A percentile compares a stretch with the other conserved stretches of the same genome.
phyloP scores from a whole-genome alignment of 2,113 vertebrate genomes.

The Thermophis baileyi region DNA sequence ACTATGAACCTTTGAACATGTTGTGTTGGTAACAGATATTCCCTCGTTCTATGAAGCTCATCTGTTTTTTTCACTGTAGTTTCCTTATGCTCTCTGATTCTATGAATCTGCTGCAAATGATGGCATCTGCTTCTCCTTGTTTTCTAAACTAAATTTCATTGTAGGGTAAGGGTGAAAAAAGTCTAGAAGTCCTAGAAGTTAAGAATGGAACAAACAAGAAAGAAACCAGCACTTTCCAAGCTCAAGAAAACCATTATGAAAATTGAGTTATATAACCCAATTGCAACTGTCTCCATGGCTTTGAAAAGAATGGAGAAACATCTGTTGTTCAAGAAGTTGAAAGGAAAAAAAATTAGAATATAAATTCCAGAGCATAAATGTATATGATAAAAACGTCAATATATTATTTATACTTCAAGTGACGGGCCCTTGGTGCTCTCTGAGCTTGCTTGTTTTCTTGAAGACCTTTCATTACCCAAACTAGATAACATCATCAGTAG shows the following conservation, averaged over 20 bases:
- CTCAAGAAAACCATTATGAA: not conserved
- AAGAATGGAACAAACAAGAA: not conserved
- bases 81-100: not conserved
- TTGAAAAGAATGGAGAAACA: not conserved
- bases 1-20: not conserved
- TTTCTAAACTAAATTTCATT: not conserved
- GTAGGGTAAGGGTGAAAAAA: too few relatives aligned
- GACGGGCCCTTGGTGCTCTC: not conserved
- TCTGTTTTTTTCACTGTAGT: not conserved
- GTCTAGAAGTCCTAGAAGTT: too few relatives aligned
- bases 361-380: not conserved
- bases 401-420: not conserved
- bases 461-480: not conserved
- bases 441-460: not conserved
- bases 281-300: not conserved
- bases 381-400: not conserved
- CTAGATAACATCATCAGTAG: not conserved
- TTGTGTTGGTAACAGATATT: not conserved
- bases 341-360: not conserved
- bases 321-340: not conserved
- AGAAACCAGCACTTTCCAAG: not conserved
- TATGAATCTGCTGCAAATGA: not conserved
- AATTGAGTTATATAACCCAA: not conserved
- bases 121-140: not conserved
- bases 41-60: not conserved